Conservation (phyloP, 2,113 vertebrate genomes). For the Anoura caudifer region DNA sequence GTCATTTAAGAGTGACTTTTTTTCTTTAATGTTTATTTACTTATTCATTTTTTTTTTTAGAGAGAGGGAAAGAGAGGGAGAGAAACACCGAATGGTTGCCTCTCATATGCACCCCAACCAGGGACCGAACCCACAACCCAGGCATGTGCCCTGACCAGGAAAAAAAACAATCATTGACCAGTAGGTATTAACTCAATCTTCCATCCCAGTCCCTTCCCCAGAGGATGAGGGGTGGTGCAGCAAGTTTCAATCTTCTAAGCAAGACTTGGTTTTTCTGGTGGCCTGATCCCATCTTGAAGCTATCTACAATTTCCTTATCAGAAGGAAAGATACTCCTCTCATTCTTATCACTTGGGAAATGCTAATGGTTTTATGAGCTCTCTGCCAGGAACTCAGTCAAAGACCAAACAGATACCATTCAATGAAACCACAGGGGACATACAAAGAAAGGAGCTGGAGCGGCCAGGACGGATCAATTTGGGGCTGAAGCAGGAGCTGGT, state of each 20-base stretch:
- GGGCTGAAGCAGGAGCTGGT: not conserved
- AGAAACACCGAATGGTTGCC: too few relatives aligned
- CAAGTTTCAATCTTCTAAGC: not conserved
- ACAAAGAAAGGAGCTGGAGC: not conserved
- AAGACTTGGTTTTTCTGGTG: not conserved
- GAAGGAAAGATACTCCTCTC: not conserved
- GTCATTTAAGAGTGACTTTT: too few relatives aligned
- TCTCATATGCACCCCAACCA: too few relatives aligned
- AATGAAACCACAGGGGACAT: not conserved
- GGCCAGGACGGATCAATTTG: rapidly evolving
- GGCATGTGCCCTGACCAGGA: too few relatives aligned
- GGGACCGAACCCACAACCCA: too few relatives aligned
- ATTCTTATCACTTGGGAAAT: not conserved
- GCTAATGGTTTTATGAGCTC: not conserved
- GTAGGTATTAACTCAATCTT: not conserved
- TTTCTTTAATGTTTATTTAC: too few relatives aligned
- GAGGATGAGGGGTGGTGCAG: not conserved
- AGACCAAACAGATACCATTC: not conserved
- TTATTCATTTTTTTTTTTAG: too few relatives aligned
- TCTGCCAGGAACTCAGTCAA: not conserved
- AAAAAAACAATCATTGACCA: too few relatives aligned
- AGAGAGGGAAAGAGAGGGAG: too few relatives aligned
- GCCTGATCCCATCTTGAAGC: not conserved
- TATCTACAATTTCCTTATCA: not conserved
- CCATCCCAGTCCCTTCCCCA: not conserved